A percentile compares a stretch with the other conserved stretches of the same genome.
These are phyloP conservation scores for Prorops nasuta DNA, from an alignment of 1,140 invertebrate genomes.

Conservation along the genomic window DNA sequence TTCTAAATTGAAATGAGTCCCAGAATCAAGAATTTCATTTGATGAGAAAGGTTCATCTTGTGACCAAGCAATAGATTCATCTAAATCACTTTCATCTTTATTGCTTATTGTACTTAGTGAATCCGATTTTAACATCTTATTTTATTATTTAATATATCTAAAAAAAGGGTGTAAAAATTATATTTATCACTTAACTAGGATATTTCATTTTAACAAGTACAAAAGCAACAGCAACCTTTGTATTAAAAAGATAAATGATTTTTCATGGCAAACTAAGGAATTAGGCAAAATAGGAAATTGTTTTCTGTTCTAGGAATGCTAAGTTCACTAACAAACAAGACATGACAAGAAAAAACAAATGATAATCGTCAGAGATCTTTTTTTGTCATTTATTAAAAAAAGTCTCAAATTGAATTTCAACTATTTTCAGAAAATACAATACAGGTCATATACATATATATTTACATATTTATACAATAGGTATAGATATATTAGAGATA, in stretches of 20 bases:
- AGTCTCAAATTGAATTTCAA: too few species aligned
- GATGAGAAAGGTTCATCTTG: slow-evolving; percentile 32
- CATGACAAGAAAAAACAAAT: slow-evolving; percentile 10
- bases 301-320: too few species aligned
- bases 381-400: too few species aligned
- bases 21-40: slow-evolving; percentile 26
- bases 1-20: background rate
- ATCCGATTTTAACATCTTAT: slow-evolving; percentile 21
- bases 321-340: slow-evolving; percentile 7
- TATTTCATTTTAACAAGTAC: slow-evolving; percentile 4
- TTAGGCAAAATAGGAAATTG: background rate
- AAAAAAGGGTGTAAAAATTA: background rate
- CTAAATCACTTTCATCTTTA: slow-evolving; percentile 30
- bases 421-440: too few species aligned
- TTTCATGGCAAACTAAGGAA: slow-evolving; percentile 38
- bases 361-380: background rate
- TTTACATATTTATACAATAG: too few species aligned
- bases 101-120: slow-evolving; percentile 32
- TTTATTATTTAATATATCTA: background rate
- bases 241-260: slow-evolving; percentile 28
- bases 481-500: too few species aligned
- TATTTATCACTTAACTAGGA: background rate
- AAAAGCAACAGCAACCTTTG: slow-evolving; percentile 31
- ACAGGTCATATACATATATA: too few species aligned
- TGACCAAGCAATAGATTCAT: slow-evolving; percentile 32